Evolutionary conservation across 1,140 invertebrate genomes (phyloP).

Genomic region (Pogonognathellus flavescens): DNA sequence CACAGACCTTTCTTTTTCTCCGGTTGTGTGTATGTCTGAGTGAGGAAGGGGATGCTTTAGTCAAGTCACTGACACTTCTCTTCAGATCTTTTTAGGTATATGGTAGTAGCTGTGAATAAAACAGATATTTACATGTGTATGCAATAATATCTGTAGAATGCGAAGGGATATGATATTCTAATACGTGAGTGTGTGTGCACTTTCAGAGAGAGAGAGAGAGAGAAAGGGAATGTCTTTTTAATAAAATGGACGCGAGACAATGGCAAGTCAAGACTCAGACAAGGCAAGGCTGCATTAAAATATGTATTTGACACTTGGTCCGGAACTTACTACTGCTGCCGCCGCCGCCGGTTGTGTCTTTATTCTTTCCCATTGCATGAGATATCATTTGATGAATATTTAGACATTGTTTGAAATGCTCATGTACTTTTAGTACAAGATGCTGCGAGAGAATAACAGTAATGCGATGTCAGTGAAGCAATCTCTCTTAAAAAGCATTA

Average conservation of each 20-base stretch:
- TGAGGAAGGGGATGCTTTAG: neutral
- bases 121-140: neutral
- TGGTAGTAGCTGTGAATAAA: too few species aligned
- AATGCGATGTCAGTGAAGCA: neutral
- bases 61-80: conserved; percentile 4
- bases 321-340: too few species aligned
- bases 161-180: neutral
- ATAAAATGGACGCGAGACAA: neutral
- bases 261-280: neutral
- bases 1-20: conserved; percentile 3
- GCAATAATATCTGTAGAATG: neutral
- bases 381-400: conserved; percentile 37
- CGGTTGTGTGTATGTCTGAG: neutral
- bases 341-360: neutral
- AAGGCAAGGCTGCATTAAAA: neutral
- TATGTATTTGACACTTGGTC: neutral
- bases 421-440: neutral
- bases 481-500: neutral
- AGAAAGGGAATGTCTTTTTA: too few species aligned
- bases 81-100: neutral
- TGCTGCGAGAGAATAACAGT: neutral
- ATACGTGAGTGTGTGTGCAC: neutral
- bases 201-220: neutral
- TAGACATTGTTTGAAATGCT: neutral
- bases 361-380: conserved; percentile 15